Percentiles rank a stretch among this genome's conserved stretches.
Conservation (phyloP, 2,797 vertebrate genomes). For the Amblyopsis hoosieri region DNA sequence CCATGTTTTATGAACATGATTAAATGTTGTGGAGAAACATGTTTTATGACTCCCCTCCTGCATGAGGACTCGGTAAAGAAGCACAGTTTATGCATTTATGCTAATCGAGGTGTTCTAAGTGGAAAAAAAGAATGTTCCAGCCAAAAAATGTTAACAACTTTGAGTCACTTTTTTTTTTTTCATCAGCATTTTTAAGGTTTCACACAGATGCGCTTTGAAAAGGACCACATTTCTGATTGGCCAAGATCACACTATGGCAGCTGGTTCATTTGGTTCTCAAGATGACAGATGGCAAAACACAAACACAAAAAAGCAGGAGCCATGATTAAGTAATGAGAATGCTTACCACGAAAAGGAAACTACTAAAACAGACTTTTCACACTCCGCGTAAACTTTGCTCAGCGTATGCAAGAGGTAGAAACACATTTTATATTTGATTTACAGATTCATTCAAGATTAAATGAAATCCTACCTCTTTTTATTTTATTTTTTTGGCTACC, state of each 20-base stretch:
- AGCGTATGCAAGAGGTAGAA: constrained; percentile 21
- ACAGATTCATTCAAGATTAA: constrained; percentile 1
- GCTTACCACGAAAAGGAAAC: constrained; percentile 73
- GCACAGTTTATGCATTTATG: constrained; percentile 63
- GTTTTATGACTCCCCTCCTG: constrained; percentile 32
- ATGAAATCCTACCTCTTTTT: neutral
- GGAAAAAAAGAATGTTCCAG: constrained; percentile 60
- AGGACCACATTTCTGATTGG: constrained; percentile 80
- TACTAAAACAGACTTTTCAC: constrained; percentile 58
- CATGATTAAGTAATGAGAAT: constrained; percentile 79
- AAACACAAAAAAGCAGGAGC: constrained; percentile 79
- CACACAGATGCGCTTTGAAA: constrained; percentile 81
- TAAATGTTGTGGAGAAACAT: constrained; percentile 27
- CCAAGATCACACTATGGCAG: constrained; percentile 82
- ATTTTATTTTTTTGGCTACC: constrained; percentile 6
- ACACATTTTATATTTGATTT: constrained; percentile 38
- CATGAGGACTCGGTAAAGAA: constrained; percentile 45
- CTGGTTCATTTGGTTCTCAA: constrained; percentile 83
- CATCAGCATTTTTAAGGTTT: constrained; percentile 72
- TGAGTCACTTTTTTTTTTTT: constrained; percentile 64
- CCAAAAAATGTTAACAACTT: constrained; percentile 78
- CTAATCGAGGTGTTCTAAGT: constrained; percentile 64
- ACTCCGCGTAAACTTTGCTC: constrained; percentile 63
- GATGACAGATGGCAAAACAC: constrained; percentile 85
- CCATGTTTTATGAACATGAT: constrained; percentile 20